Conservation (phyloP, 2,797 vertebrate genomes). For the Mormyrus hasselquistii region DNA sequence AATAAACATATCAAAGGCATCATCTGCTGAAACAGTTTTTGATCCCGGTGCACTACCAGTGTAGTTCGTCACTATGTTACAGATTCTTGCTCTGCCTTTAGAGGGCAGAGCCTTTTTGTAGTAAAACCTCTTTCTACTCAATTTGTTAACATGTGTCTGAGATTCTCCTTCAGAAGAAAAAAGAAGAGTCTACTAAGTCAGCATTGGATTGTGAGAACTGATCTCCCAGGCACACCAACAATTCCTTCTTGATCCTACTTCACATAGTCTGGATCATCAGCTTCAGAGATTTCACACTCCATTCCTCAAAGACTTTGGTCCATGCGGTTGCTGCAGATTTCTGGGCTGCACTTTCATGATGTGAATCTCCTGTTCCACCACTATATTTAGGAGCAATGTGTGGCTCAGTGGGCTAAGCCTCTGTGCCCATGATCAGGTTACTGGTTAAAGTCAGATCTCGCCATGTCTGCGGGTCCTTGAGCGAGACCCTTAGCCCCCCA, state of each 20-base stretch:
- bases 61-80: background rate
- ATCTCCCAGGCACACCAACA: background rate
- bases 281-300: background rate
- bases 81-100: background rate
- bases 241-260: background rate
- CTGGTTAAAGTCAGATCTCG: background rate
- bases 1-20: background rate
- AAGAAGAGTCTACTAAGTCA: background rate
- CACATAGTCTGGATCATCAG: background rate
- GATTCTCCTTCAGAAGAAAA: background rate
- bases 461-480: background rate
- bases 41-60: background rate
- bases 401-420: background rate
- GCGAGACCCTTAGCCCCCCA: background rate
- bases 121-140: background rate
- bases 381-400: background rate
- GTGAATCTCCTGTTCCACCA: background rate
- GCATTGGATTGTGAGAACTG: background rate
- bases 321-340: background rate
- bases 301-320: background rate
- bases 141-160: background rate
- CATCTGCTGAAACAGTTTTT: background rate
- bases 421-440: background rate
- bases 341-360: background rate
- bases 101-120: background rate